These are phyloP conservation scores for Spilosoma lubricipeda DNA, from an alignment of 2,888 invertebrate species.

Conservation along the genomic window DNA sequence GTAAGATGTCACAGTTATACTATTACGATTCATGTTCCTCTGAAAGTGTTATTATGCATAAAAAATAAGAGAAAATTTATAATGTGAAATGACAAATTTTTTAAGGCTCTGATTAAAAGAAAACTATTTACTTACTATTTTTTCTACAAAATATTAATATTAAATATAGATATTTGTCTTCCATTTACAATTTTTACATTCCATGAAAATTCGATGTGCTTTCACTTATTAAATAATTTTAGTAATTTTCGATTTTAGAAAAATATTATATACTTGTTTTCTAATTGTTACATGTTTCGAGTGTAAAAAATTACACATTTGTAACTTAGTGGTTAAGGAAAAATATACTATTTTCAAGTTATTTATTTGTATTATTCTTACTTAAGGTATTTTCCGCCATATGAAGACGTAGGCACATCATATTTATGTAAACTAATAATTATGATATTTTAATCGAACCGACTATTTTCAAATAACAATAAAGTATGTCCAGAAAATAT, in stretches of 20 bases:
- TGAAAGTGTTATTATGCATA: background rate
- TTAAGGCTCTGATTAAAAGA: background rate
- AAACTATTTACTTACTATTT: background rate
- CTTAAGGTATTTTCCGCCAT: background rate
- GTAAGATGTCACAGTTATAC: background rate
- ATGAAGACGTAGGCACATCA: background rate
- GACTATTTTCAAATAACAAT: too few species aligned
- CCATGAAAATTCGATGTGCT: background rate
- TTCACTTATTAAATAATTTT: background rate
- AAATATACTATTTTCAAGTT: background rate
- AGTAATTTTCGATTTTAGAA: background rate
- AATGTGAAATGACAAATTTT: background rate
- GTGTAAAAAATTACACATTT: background rate
- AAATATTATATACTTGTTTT: background rate
- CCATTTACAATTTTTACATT: constrained; percentile 8
- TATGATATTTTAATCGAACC: too few species aligned
- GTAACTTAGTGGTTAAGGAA: background rate
- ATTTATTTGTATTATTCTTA: background rate
- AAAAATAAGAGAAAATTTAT: background rate
- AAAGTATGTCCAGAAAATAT: too few species aligned
- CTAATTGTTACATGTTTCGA: background rate
- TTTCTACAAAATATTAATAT: background rate
- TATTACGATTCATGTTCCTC: background rate
- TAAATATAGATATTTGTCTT: background rate
- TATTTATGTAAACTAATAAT: too few species aligned